These are phyloP conservation scores for Sceloporus undulatus DNA, from an alignment of 2,113 vertebrate species.

Conservation along the genomic window DNA sequence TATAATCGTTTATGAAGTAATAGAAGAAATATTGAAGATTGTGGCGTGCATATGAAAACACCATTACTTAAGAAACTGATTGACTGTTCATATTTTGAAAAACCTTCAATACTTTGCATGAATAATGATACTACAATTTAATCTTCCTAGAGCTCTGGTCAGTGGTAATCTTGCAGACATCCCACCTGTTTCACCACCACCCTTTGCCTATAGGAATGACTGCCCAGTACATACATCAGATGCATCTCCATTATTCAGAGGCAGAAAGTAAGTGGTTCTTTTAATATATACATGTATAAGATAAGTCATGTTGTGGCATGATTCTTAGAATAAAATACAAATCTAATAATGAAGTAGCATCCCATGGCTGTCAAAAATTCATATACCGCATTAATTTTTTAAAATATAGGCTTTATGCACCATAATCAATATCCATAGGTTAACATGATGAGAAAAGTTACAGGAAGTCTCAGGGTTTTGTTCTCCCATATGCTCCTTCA, in stretches of 20 bases:
- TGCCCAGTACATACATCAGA: constrained; percentile 51
- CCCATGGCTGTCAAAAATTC: neutral
- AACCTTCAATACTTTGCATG: neutral
- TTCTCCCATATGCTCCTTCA: neutral
- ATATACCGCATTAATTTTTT: neutral
- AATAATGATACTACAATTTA: constrained; percentile 35
- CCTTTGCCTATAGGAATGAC: constrained; percentile 57
- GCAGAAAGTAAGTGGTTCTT: constrained; percentile 82
- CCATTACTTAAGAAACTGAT: neutral
- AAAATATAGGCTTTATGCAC: neutral
- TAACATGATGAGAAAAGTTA: neutral
- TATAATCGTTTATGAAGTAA: constrained; percentile 13
- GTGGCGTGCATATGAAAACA: neutral
- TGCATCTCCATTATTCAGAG: constrained; percentile 55
- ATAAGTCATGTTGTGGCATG: neutral
- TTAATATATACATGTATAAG: too few species aligned
- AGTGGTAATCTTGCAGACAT: constrained; percentile 41
- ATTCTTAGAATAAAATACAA: neutral
- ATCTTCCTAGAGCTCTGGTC: constrained; percentile 73
- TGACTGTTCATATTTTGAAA: constrained; percentile 10
- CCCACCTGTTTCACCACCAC: constrained; percentile 55
- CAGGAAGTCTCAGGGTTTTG: too few species aligned
- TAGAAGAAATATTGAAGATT: neutral
- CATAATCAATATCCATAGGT: neutral
- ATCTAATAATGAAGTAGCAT: neutral